A percentile compares a stretch with the other conserved stretches of the same genome.
Conservation (phyloP, 2,888 invertebrate genomes). For the Ichneumon xanthorius region DNA sequence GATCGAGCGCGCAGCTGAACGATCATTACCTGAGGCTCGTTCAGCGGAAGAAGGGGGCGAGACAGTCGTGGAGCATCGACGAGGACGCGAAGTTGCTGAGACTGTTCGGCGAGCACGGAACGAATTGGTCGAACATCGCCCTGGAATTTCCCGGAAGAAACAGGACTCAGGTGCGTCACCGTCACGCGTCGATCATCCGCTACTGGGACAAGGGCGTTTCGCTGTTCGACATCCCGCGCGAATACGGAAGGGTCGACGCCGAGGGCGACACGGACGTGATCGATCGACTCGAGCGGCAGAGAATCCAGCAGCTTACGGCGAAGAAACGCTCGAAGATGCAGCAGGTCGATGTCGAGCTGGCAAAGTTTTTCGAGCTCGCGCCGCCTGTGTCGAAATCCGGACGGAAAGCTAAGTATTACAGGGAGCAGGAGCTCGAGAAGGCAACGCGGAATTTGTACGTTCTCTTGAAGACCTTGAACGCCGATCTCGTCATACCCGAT, state of each 20-base stretch:
- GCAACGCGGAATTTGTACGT: constrained; percentile 84
- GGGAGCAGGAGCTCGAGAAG: constrained; percentile 80
- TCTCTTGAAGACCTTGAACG: constrained; percentile 79
- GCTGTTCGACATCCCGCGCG: constrained; percentile 64
- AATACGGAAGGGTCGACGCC: constrained; percentile 78
- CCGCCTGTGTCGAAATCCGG: constrained; percentile 77
- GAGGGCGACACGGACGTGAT: not conserved
- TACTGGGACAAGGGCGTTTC: constrained; percentile 70
- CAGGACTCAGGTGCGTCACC: constrained; percentile 87
- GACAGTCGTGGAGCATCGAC: constrained; percentile 87
- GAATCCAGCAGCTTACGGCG: no score
- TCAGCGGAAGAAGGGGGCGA: constrained; percentile 79
- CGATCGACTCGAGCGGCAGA: not conserved
- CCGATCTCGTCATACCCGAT: constrained; percentile 73
- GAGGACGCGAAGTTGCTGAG: constrained; percentile 88
- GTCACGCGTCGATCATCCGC: constrained; percentile 85
- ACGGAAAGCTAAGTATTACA: constrained; percentile 82
- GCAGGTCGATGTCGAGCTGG: constrained; percentile 75
- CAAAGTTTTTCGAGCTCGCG: constrained; percentile 74
- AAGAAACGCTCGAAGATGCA: not conserved
- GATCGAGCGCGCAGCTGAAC: constrained; percentile 88
- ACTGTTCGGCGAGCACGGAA: constrained; percentile 85
- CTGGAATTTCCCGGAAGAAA: constrained; percentile 86
- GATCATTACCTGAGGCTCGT: constrained; percentile 87
- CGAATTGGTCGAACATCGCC: constrained; percentile 86